Evolutionary conservation across 2,888 invertebrate genomes (phyloP), one percentile per base, ranked within the genome.

Genomic region (Epicampocera succincta): DNA sequence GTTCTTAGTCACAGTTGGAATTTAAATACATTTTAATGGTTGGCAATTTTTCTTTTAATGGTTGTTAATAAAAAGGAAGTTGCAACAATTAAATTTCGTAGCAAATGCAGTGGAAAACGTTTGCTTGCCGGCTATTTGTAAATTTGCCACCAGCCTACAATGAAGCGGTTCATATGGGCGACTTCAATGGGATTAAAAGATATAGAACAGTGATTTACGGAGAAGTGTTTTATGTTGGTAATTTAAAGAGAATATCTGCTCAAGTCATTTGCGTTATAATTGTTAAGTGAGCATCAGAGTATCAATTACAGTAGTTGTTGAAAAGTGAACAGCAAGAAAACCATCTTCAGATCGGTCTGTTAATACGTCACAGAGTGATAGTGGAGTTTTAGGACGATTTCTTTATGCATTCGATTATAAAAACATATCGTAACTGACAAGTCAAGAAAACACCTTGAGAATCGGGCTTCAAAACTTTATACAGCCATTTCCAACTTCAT

Each of bases 11-110:
- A 73, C 76, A 76, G 76, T 69, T 76, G 76, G 54, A 76, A 63
- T 69, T 79, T 77, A 65, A 77, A 54, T 77, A 77, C 71, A 73
- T 60, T 66, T 79, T 79, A 79, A 79, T 72, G 78, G 52, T 58
- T 72, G 65, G 72, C 29, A 78, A 69, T 54, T 54, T 69, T 54
- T 33, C 33, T 33, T 66, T 72, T 72, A 72, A 60, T 79, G 78
- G 60, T 79, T 79, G 65, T 79, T 60, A 73, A 72, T 58, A 73
- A 68, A 79, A 66, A 52, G 78, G 72, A 79, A 79, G 72, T 79
- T 73, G 71, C 72, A 79, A 79, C 78, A 79, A 79, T 79, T 66
- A 79, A 79, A 79, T 40, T 40, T 74, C 58, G 56, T 15, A 17
- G 4, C 11, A 48, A 17, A 33, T 33, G 33, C 8, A 9, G 6